Conservation (phyloP, 2,888 invertebrate genomes). For the Lottia scabra region DNA sequence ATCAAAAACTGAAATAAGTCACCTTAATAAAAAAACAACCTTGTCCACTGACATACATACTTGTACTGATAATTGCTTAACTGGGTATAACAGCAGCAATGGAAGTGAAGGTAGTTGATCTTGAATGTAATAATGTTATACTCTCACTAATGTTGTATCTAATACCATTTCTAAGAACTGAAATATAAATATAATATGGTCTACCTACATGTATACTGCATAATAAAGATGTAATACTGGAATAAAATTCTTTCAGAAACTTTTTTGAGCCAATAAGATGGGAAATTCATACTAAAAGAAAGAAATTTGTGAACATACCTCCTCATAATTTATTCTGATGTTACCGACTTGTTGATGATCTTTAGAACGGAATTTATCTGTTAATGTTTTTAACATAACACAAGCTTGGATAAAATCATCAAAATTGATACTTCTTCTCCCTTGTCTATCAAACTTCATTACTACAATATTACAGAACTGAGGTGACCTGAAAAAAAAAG, state of each 20-base stretch:
- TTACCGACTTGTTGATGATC: constrained; percentile 61
- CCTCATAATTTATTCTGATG: constrained; percentile 66
- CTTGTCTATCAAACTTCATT: constrained; percentile 62
- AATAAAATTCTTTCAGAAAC: too few species aligned
- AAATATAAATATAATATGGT: constrained; percentile 24
- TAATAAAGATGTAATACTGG: too few species aligned
- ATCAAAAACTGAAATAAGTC: too few species aligned
- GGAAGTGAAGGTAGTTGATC: too few species aligned
- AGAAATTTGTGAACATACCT: constrained; percentile 47
- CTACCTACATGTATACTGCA: neutral
- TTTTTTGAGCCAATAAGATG: too few species aligned
- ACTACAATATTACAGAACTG: constrained; percentile 62
- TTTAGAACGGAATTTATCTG: constrained; percentile 66
- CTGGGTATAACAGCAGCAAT: too few species aligned
- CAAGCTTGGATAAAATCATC: constrained; percentile 70
- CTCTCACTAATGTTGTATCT: constrained; percentile 54
- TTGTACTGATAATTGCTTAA: too few species aligned
- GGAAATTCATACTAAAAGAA: neutral
- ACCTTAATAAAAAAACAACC: too few species aligned
- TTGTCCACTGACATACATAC: too few species aligned
- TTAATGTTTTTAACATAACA: constrained; percentile 68
- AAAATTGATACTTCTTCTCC: constrained; percentile 62
- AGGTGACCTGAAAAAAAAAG: constrained; percentile 55
- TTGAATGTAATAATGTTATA: constrained; percentile 4
- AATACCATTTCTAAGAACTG: constrained; percentile 68